A percentile compares a stretch with the other conserved stretches of the same genome.
phyloP scores from a whole-genome alignment of 2,888 invertebrate species.

The Drosophila phalerata region DNA sequence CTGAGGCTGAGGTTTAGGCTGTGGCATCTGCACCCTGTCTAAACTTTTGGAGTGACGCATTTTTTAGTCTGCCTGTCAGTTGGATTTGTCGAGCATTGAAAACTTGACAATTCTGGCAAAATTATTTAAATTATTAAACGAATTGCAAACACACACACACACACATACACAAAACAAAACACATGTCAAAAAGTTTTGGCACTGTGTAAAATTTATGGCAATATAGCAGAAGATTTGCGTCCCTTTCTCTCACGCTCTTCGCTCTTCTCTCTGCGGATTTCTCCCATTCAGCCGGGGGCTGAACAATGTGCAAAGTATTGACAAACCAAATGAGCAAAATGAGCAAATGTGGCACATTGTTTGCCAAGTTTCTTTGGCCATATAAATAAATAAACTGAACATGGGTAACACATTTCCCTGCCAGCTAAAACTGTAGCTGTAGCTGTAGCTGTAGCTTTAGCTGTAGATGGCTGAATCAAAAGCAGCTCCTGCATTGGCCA shows the following conservation, averaged over 20 bases:
- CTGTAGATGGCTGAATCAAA: conserved; percentile 1
- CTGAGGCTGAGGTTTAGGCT: neutral
- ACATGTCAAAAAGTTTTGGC: conserved; percentile 68
- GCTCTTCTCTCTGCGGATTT: neutral
- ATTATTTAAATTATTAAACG: conserved; percentile 67
- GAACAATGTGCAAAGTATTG: conserved; percentile 66
- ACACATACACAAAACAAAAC: conserved; percentile 29
- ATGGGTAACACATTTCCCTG: conserved; percentile 69
- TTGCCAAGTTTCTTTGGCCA: conserved; percentile 47
- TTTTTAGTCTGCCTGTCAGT: conserved; percentile 31
- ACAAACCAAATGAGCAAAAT: conserved; percentile 70
- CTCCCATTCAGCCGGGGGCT: conserved; percentile 15
- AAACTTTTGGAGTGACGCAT: conserved; percentile 23
- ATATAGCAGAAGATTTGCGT: conserved; percentile 45
- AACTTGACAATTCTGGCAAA: conserved; percentile 38
- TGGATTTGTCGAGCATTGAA: conserved; percentile 47
- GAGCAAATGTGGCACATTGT: conserved; percentile 67
- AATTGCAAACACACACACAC: conserved; percentile 38
- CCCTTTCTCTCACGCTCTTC: conserved; percentile 4
- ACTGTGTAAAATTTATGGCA: conserved; percentile 64
- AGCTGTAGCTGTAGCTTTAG: conserved; percentile 4
- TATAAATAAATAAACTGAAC: conserved; percentile 72
- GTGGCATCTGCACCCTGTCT: conserved; percentile 27
- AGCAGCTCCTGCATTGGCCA: conserved; percentile 21
- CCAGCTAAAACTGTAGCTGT: conserved; percentile 19